Evolutionary conservation across 2,888 invertebrate genomes (phyloP).

Genomic region (Philonicus albiceps): DNA sequence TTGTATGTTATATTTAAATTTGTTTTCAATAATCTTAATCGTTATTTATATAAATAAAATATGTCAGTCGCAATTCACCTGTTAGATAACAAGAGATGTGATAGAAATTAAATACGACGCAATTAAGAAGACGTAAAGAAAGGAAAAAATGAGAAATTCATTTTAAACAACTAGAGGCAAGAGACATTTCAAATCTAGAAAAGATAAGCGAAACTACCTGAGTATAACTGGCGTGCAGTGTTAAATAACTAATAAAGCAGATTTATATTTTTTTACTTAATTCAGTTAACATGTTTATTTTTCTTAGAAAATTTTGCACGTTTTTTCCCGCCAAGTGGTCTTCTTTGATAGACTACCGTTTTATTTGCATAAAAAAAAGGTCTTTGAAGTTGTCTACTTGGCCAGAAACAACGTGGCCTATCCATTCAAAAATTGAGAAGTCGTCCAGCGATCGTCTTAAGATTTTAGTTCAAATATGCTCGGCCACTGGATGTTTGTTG

Average conservation of each 20-base stretch:
- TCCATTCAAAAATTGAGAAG: background rate
- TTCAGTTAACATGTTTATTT: background rate
- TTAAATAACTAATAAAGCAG: background rate
- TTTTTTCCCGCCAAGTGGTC: background rate
- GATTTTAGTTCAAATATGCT: background rate
- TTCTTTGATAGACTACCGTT: background rate
- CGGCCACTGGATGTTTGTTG: background rate
- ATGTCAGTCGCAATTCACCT: no score
- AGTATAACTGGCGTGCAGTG: background rate
- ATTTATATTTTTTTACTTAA: background rate
- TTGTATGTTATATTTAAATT: background rate
- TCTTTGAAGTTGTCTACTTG: background rate
- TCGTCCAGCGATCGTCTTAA: background rate
- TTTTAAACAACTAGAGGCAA: background rate
- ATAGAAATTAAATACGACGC: background rate
- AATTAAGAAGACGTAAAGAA: no score
- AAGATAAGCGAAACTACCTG: background rate
- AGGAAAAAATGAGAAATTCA: no score
- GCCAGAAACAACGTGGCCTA: background rate
- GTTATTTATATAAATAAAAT: no score
- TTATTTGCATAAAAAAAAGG: background rate
- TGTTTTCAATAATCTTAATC: background rate
- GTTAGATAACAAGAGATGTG: no score
- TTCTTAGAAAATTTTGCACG: background rate
- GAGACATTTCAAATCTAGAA: background rate